Percentiles rank a stretch among this genome's conserved stretches.
Conservation (phyloP, 2,113 vertebrate species). For the Ginglymostoma cirratum region DNA sequence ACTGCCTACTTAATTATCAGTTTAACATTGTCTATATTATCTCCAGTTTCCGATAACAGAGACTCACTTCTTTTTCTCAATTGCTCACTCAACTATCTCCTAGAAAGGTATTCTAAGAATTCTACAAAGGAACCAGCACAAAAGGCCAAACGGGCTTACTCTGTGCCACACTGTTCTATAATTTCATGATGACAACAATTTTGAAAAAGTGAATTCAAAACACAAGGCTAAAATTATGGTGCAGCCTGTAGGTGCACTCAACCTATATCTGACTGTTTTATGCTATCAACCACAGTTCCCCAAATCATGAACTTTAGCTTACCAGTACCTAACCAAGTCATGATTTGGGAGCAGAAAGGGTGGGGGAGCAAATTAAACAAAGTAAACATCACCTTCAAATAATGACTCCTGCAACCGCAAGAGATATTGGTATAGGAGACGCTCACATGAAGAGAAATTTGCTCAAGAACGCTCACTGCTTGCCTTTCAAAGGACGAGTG, state of each 20-base stretch:
- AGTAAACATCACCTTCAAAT: slow-evolving; percentile 8
- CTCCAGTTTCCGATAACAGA: background rate
- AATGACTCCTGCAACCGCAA: background rate
- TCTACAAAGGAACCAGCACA: background rate
- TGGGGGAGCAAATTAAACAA: background rate
- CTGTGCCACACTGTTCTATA: background rate
- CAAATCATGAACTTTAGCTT: background rate
- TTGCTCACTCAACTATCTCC: background rate
- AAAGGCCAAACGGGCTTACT: background rate
- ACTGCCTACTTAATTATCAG: background rate
- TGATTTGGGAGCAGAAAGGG: background rate
- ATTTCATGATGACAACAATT: background rate
- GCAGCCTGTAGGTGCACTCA: background rate
- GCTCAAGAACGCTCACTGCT: background rate
- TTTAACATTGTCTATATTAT: background rate
- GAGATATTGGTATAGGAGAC: background rate
- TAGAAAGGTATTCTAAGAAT: background rate
- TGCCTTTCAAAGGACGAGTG: background rate
- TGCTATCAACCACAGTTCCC: background rate
- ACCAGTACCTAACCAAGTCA: background rate
- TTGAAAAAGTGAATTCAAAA: background rate
- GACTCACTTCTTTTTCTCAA: background rate
- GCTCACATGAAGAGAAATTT: background rate
- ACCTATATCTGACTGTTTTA: background rate
- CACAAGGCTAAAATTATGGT: background rate